Percentiles rank a stretch among this genome's conserved stretches.
Conservation (phyloP, 2,888 invertebrate genomes). For the Cinara cedri region DNA sequence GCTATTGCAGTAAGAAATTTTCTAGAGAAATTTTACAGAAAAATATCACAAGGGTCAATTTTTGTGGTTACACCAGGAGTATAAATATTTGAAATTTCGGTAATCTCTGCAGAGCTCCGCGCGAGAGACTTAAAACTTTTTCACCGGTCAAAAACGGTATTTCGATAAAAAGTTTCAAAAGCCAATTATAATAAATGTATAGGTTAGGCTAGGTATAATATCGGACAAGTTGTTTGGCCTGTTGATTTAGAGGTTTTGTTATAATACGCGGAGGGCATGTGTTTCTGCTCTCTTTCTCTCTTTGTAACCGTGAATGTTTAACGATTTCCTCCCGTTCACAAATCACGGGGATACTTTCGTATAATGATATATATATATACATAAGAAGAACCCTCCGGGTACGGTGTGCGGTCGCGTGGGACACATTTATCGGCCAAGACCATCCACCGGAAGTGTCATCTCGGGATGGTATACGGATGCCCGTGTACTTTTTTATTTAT, state of each 20-base stretch:
- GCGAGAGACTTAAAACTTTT: not conserved
- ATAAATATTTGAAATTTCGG: too few species aligned
- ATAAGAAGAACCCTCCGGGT: conserved; percentile 21
- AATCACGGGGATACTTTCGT: conserved; percentile 36
- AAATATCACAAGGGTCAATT: too few species aligned
- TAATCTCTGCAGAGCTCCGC: too few species aligned
- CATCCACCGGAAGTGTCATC: conserved; percentile 52
- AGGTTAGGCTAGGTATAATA: too few species aligned
- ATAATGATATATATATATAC: too few species aligned
- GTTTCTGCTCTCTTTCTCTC: not conserved
- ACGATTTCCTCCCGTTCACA: conserved; percentile 51
- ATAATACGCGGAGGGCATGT: not conserved
- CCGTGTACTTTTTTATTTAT: conserved; percentile 39
- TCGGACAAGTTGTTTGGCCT: not conserved
- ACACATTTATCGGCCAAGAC: conserved; percentile 47
- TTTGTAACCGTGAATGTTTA: conserved; percentile 52
- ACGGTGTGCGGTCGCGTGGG: conserved; percentile 42
- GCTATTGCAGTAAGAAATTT: too few species aligned
- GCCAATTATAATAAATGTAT: conserved; percentile 38
- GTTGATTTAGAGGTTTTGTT: conserved; percentile 10
- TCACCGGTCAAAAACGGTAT: not conserved
- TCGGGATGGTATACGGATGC: conserved; percentile 24
- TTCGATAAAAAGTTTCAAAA: conserved; percentile 4
- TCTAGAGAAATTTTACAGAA: too few species aligned
- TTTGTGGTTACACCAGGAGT: too few species aligned